Conservation (phyloP, 2,888 invertebrate species). For the Cactoblastis cactorum region DNA sequence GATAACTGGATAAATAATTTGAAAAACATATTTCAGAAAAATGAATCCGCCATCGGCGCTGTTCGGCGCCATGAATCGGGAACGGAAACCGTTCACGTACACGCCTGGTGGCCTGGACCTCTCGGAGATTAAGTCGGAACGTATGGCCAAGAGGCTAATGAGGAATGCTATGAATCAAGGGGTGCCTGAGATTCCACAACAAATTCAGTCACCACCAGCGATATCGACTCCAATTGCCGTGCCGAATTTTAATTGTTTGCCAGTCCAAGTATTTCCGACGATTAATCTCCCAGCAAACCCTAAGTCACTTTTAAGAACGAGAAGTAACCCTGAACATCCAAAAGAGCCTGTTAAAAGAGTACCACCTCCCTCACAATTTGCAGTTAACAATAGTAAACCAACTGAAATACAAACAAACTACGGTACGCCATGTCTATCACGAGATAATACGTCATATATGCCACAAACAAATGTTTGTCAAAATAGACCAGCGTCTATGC, state of each 20-base stretch:
- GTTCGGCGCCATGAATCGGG: slow-evolving; percentile 93
- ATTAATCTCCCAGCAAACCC: slow-evolving; percentile 86
- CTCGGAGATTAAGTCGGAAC: slow-evolving; percentile 93
- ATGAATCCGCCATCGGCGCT: slow-evolving; percentile 90
- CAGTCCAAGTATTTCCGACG: slow-evolving; percentile 78
- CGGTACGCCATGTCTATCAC: slow-evolving; percentile 32
- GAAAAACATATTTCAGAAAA: slow-evolving; percentile 59
- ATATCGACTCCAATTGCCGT: slow-evolving; percentile 65
- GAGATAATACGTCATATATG: slow-evolving; percentile 31
- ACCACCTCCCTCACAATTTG: slow-evolving; percentile 29
- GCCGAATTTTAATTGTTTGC: slow-evolving; percentile 69
- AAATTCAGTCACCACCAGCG: slow-evolving; percentile 68
- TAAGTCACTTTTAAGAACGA: slow-evolving; percentile 69
- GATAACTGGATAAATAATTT: slow-evolving; percentile 35
- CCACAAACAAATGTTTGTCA: slow-evolving; percentile 31
- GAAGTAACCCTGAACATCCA: slow-evolving; percentile 54
- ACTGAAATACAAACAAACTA: slow-evolving; percentile 24
- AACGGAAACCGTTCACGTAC: slow-evolving; percentile 97
- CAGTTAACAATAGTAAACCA: slow-evolving; percentile 30
- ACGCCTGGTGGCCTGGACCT: slow-evolving; percentile 95
- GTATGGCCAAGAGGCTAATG: slow-evolving; percentile 88
- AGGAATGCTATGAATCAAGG: slow-evolving; percentile 82
- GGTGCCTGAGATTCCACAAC: slow-evolving; percentile 81
- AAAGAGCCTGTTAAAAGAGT: slow-evolving; percentile 37
- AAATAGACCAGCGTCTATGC: slow-evolving; percentile 41